Percentiles rank a stretch among this genome's conserved stretches.
Evolutionary conservation across 2,797 vertebrate genomes (phyloP).

Genomic region (Sciaenops ocellatus): DNA sequence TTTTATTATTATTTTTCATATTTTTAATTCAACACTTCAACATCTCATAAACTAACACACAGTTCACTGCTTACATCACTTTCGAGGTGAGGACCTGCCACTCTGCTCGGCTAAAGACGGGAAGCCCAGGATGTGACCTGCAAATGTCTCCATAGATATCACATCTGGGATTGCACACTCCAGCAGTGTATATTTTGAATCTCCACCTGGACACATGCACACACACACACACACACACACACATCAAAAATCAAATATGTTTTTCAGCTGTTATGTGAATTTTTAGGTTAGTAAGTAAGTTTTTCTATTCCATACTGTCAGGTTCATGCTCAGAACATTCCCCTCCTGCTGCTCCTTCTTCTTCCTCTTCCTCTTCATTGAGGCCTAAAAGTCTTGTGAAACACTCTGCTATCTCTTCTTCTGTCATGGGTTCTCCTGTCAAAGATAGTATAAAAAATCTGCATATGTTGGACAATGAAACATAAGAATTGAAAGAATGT

Average conservation of each 20-base stretch:
- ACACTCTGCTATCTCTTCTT: constrained; percentile 89
- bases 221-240: not conserved
- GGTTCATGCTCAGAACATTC: constrained; percentile 65
- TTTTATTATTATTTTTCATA: not conserved
- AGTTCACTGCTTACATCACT: constrained; percentile 48
- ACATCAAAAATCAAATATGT: not conserved
- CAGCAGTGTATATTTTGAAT: constrained; percentile 77
- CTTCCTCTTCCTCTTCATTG: constrained; percentile 66
- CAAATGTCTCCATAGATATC: constrained; percentile 88
- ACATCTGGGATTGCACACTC: constrained; percentile 88
- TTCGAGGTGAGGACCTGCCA: constrained; percentile 8
- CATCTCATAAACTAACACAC: not conserved
- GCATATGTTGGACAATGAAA: not conserved
- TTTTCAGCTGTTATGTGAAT: constrained; percentile 1
- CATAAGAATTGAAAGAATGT: not conserved
- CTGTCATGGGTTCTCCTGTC: constrained; percentile 93
- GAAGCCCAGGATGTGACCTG: constrained; percentile 88
- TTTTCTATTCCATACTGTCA: constrained; percentile 73
- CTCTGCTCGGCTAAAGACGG: constrained; percentile 50
- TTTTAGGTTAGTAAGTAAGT: not conserved
- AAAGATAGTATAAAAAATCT: constrained; percentile 25
- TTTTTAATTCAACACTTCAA: constrained; percentile 22
- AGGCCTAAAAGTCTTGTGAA: constrained; percentile 86
- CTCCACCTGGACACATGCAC: constrained; percentile 60
- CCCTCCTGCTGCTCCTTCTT: constrained; percentile 25